Conservation (phyloP, 2,113 vertebrate species). For the Lasiurus cinereus region DNA sequence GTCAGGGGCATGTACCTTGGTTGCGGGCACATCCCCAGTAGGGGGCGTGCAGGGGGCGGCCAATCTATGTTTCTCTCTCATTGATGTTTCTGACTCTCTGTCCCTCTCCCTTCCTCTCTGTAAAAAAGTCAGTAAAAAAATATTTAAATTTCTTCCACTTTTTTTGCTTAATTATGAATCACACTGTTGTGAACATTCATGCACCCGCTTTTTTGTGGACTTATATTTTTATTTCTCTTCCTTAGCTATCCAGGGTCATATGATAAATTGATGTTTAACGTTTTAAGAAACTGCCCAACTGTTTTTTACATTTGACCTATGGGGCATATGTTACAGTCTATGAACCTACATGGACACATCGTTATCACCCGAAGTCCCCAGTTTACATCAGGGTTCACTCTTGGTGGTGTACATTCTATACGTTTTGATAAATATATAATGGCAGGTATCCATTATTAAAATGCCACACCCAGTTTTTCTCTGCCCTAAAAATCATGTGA, state of each 20-base stretch:
- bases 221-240: not conserved
- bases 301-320: not conserved
- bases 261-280: not conserved
- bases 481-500: not conserved
- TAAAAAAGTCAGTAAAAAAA: not conserved
- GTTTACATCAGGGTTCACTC: not conserved
- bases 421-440: not conserved
- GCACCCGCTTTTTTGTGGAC: not conserved
- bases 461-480: not conserved
- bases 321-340: not conserved
- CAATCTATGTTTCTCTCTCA: too few relatives aligned
- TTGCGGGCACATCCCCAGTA: too few relatives aligned
- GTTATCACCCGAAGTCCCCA: not conserved
- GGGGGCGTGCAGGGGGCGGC: too few relatives aligned
- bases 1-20: too few relatives aligned
- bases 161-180: not conserved
- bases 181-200: not conserved
- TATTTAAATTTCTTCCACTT: not conserved
- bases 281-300: slow-evolving; percentile 10
- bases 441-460: not conserved
- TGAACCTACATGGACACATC: not conserved
- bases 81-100: too few relatives aligned
- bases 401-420: not conserved
- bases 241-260: not conserved
- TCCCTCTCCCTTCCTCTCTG: too few relatives aligned